Evolutionary conservation across 2,888 invertebrate genomes (phyloP).

Genomic region (Apeira syringaria): DNA sequence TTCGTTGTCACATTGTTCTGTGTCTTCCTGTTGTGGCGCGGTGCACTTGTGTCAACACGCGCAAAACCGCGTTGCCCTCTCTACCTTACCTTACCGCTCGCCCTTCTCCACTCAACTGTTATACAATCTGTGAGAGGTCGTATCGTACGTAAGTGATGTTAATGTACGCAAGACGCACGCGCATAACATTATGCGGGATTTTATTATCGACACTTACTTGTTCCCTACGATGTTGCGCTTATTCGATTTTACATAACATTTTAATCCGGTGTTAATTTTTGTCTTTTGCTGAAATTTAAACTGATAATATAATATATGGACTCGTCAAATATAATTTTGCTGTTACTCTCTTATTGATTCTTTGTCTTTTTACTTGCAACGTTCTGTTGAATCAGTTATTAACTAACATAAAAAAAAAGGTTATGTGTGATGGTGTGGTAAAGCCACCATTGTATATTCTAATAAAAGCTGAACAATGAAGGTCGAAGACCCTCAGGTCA

Average conservation of each 20-base stretch:
- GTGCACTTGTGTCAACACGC: slow-evolving; percentile 66
- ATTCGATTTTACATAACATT: slow-evolving; percentile 20
- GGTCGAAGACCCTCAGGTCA: slow-evolving; percentile 76
- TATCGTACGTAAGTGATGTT: slow-evolving; percentile 24
- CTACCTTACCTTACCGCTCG: neutral
- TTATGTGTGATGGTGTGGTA: slow-evolving; percentile 38
- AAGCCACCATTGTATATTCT: slow-evolving; percentile 64
- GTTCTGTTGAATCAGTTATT: too few species aligned
- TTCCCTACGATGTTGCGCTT: slow-evolving; percentile 35
- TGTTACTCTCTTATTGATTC: too few species aligned
- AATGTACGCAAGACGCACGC: slow-evolving; percentile 16
- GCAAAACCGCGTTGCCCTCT: slow-evolving; percentile 34
- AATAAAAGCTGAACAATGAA: slow-evolving; percentile 74
- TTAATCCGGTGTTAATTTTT: slow-evolving; percentile 11
- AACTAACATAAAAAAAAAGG: too few species aligned
- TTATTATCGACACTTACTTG: slow-evolving; percentile 25
- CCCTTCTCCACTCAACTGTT: slow-evolving; percentile 7
- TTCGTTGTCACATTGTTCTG: slow-evolving; percentile 41
- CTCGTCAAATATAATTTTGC: too few species aligned
- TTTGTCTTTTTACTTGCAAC: too few species aligned
- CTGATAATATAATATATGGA: slow-evolving; percentile 27
- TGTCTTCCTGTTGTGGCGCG: slow-evolving; percentile 25
- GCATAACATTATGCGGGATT: slow-evolving; percentile 12
- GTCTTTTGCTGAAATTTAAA: slow-evolving; percentile 15
- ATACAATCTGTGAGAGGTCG: slow-evolving; percentile 1